Evolutionary conservation across 2,797 vertebrate species (phyloP), one percentile per base, ranked within the genome.

Genomic region (Malacoraja senta): DNA sequence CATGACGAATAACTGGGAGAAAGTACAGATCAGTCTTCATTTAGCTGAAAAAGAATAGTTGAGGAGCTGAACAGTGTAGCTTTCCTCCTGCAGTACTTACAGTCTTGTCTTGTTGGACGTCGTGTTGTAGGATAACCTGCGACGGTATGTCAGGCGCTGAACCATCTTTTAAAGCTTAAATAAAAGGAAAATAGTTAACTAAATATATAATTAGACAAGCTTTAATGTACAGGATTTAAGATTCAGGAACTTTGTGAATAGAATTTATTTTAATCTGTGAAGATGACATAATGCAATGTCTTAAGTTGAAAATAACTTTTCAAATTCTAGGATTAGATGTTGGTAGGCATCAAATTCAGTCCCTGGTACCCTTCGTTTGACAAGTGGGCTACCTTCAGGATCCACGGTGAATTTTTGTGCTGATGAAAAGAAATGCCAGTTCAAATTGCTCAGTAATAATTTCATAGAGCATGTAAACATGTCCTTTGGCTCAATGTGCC

Each of bases 101-200:
- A 99, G 97, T 93, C 99, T 98, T 93, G 98, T 99, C 95, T 99
- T 99, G 97, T 99, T 99, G 92, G 99, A 99, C 94, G 98, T 97
- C 76, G 99, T 99, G 94, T 99, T 99, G 97, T 99, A 99, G 98
- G 98, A 99, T 94, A 99, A 96, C 98, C 99, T 98, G 97, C 98
- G 98, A 38, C 98, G 98, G 96, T 99, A 99, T 0, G 99, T 99
- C 95, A 99, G 96, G 93, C 99, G 98, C 94, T 99, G 99, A 94
- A 99, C 98, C 99, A 99, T 99, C 35, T 95, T 98, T 96, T 93
- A 94, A 61, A 84, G 94, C 96, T 97, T 88, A 38, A 93, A 53
- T 29, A 9, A 77, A 74, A 63, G 0, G 21, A 92, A 72, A 94
- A 81, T 0, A 32, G 2, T 80, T 19, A 71, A 61, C 53, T 7